Evolutionary conservation across 2,888 invertebrate genomes (phyloP), one percentile per base, ranked within the genome.

Genomic region (Drosophila merina): DNA sequence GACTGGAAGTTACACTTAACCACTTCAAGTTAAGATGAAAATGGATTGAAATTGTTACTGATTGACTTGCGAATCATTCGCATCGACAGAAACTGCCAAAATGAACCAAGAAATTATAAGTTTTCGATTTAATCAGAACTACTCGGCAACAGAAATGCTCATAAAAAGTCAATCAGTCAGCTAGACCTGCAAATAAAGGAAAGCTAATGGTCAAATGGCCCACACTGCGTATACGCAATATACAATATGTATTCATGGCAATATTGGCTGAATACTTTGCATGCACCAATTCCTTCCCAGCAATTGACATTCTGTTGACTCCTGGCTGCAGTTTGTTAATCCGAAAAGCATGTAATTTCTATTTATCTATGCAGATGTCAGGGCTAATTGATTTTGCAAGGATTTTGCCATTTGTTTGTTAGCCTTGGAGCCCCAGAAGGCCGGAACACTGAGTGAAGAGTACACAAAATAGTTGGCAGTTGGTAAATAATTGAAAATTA

Each of bases 351-450:
- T 59, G 33, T 36, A 42, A 38, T 47, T 71, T 55, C 40, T 71
- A 52, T 56, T 49, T 71, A 71, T 49, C 40, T 62, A 57, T 57
- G 71, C 59, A 68, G 28, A 48, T 47, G 79, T 52, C 58, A 64
- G 26, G 68, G 42, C 64, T 73, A 76, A 79, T 74, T 76, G 76
- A 55, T 68, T 81, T 70, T 40, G 14, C 36, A 36, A 55, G 42
- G 31, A 44, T 57, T 48, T 5, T 30, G 1, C 44, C 20, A 26
- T 52, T 67, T 72, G 36, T 48, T 72, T 66, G 62, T 10, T 42
- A 20, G 42, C 20, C 14, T 20, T 4, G 8, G 14, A 7, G 8
- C 9, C 8, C 8, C 20, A 9, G 20, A 28, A 28, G 28, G 5
- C 28, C 4, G 28, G 28, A 28, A 28, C 4, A 42, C n/a, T 4